Conservation (phyloP, 1,140 invertebrate species). For the Macrobrachium rosenbergii region DNA sequence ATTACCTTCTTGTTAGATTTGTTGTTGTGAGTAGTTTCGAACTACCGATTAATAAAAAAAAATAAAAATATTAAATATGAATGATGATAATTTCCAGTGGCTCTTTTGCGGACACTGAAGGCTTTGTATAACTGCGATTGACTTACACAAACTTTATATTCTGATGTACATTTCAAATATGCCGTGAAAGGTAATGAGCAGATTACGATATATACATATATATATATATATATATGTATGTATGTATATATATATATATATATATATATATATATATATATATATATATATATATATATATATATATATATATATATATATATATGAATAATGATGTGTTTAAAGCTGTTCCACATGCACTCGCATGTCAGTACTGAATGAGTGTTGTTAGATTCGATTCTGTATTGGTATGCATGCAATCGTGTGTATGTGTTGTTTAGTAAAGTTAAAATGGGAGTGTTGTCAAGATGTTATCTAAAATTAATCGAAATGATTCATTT, state of each 20-base stretch:
- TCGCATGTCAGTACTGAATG: too few relatives aligned
- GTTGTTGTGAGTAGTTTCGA: too few relatives aligned
- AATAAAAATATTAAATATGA: too few relatives aligned
- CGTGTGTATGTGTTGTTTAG: neutral
- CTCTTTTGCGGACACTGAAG: too few relatives aligned
- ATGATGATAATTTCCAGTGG: too few relatives aligned
- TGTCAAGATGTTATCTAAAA: too few relatives aligned
- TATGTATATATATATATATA: conserved; percentile 46
- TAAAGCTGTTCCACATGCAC: neutral
- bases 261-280: conserved; percentile 37
- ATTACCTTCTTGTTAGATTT: too few relatives aligned
- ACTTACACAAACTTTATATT: neutral
- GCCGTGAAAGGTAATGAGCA: neutral
- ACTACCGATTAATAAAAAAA: too few relatives aligned
- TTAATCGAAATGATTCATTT: too few relatives aligned
- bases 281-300: conserved; percentile 43
- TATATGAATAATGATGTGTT: neutral
- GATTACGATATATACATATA: conserved; percentile 29
- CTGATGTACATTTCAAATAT: neutral
- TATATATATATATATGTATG: conserved; percentile 26
- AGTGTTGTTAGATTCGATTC: neutral
- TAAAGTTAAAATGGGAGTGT: too few relatives aligned
- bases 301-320: conserved; percentile 40
- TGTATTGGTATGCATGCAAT: neutral
- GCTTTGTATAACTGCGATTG: neutral